Evolutionary conservation across 2,797 vertebrate species (phyloP).

Genomic region (Centropyge bicolor): DNA sequence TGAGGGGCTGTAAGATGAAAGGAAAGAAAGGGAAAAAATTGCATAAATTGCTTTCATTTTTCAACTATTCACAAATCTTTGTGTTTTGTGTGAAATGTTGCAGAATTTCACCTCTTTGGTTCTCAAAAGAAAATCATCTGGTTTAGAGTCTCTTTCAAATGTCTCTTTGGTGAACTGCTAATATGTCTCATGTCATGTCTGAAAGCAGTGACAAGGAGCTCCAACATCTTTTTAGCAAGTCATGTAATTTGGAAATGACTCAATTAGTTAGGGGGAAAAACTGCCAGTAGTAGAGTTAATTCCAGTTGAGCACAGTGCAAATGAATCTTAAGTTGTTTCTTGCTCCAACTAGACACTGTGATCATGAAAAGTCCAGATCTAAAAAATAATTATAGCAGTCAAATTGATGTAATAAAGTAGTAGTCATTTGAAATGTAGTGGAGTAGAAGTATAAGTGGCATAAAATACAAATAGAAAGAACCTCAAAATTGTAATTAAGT

Average conservation of each 20-base stretch:
- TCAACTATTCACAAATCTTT: no score
- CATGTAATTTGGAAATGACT: not conserved
- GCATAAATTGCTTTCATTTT: not conserved
- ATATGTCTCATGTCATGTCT: not conserved
- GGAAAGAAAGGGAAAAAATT: not conserved
- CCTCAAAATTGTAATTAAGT: not conserved
- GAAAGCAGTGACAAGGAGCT: not conserved
- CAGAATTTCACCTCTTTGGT: not conserved
- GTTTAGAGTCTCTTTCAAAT: not conserved
- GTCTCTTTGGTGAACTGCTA: not conserved
- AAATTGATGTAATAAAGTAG: no score
- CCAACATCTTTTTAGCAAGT: not conserved
- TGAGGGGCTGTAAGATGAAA: not conserved
- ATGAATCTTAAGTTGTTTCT: constrained; percentile 18
- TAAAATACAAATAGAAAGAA: not conserved
- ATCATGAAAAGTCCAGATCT: no score
- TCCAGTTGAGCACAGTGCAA: not conserved
- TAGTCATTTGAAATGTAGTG: not conserved
- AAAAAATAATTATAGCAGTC: no score
- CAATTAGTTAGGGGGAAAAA: not conserved
- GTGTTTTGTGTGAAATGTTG: not conserved
- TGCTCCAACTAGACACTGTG: not conserved
- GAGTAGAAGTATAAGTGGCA: not conserved
- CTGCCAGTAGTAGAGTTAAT: not conserved
- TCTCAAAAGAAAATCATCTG: not conserved